These are phyloP conservation scores for Saturnia pavonia DNA, from an alignment of 2,888 invertebrate genomes.

Conservation along the genomic window DNA sequence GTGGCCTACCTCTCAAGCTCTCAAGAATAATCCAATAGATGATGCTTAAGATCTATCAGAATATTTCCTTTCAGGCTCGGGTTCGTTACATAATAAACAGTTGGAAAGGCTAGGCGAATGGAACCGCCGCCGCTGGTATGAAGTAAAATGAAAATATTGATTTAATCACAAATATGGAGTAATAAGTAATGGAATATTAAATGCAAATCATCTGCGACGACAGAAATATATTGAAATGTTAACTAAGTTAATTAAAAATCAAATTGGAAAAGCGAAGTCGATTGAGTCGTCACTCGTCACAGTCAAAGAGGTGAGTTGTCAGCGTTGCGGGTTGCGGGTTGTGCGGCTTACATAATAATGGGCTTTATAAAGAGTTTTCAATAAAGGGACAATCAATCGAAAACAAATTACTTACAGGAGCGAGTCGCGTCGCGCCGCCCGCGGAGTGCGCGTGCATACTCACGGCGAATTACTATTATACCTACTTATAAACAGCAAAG, in stretches of 20 bases:
- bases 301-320: neutral
- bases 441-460: slow-evolving; percentile 15
- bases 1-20: too few relatives aligned
- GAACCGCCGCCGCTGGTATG: too few relatives aligned
- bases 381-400: slow-evolving; percentile 52
- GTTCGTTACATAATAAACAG: too few relatives aligned
- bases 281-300: slow-evolving; percentile 9
- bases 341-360: slow-evolving; percentile 22
- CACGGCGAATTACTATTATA: neutral
- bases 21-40: too few relatives aligned
- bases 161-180: neutral
- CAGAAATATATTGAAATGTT: neutral
- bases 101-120: too few relatives aligned
- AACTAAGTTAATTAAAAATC: slow-evolving; percentile 13
- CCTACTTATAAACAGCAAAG: too few relatives aligned
- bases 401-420: slow-evolving; percentile 59
- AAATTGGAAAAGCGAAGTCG: slow-evolving; percentile 13
- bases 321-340: neutral
- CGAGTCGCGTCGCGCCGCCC: slow-evolving; percentile 26
- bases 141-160: neutral
- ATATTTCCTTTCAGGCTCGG: too few relatives aligned
- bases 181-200: neutral
- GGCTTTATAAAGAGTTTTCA: slow-evolving; percentile 34
- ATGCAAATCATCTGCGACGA: neutral
- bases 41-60: too few relatives aligned